phyloP scores from a whole-genome alignment of 2,113 vertebrate species.

The Microtus oregoni region DNA sequence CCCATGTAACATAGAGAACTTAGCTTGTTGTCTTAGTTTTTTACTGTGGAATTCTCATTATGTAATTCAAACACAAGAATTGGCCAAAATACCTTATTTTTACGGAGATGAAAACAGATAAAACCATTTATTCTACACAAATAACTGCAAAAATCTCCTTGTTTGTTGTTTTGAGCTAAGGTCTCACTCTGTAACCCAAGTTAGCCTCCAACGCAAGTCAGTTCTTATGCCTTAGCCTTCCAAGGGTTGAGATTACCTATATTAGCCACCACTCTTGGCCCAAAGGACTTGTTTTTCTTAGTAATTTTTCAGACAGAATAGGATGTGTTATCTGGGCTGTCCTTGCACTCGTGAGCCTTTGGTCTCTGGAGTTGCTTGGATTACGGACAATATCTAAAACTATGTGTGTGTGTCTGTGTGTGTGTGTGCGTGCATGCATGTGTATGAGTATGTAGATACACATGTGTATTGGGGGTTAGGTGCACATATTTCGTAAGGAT shows the following conservation, averaged over 20 bases:
- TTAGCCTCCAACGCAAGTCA: neutral
- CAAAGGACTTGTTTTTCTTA: neutral
- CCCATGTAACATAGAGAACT: neutral
- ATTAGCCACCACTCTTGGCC: neutral
- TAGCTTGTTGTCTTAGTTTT: neutral
- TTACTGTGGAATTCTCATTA: neutral
- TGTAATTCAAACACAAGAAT: neutral
- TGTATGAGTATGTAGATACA: neutral
- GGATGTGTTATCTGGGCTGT: neutral
- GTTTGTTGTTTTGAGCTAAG: neutral
- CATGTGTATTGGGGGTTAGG: neutral
- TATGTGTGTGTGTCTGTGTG: neutral
- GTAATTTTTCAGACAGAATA: neutral
- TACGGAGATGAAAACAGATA: neutral
- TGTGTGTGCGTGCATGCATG: neutral
- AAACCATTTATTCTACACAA: neutral
- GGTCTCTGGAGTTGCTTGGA: neutral
- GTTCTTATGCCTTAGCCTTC: neutral
- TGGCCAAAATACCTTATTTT: neutral
- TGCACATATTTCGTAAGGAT: neutral
- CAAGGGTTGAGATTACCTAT: neutral
- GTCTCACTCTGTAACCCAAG: neutral
- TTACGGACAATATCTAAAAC: neutral
- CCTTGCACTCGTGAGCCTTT: neutral
- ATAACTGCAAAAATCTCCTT: neutral